Evolutionary conservation across 53 echinoderm and acorn worm species (phyloP), one percentile per base, ranked within the genome.

Genomic region (Paracentrotus lividus): DNA sequence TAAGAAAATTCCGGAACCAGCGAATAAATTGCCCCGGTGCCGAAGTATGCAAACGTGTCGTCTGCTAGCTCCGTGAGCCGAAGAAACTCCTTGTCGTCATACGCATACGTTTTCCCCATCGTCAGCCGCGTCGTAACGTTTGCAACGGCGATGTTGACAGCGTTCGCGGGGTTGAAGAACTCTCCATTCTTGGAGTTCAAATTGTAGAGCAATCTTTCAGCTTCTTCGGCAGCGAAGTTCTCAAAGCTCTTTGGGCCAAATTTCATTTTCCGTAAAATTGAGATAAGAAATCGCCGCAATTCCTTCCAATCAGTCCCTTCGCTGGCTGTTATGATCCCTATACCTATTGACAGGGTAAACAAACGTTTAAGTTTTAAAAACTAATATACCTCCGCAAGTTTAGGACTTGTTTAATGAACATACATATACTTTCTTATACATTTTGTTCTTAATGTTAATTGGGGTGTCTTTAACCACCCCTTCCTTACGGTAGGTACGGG

Each of bases 261-360:
- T 49, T 66, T 90, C 64, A 65, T 66, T 31, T 49, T 42, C 10
- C 90, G 90, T 24, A 90, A 65, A 43, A 42, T 38, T 5, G 90
- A 61, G 13, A 90, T 90, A 8, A 90, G 43, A 53, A 90, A 90
- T 90, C 49, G 8, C 18, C 90, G 66, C 0, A 65, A 43, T 2
- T 61, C 90, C 49, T 65, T 90, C 90, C 90, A 90, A 2, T 8
- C 64, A 16, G 90, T 44, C 32, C 90, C 90, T 66, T 90, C 90
- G 34, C 90, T 90, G 1, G 90, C 90, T 24, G 90, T 8, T 24
- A 90, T 90, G 43, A 90, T 90, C 0, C 90, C 90, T 42, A 90
- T 43, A 45, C 90, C 90, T 61, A 14, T n/a, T n/a, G 24, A 40
- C 24, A 9, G 3, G n/a, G 67, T 24, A 9, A 61, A 42, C 8